Base-by-base conservation (phyloP, 2,888 invertebrate genomes). In the Oscheius myriophilus region DNA sequence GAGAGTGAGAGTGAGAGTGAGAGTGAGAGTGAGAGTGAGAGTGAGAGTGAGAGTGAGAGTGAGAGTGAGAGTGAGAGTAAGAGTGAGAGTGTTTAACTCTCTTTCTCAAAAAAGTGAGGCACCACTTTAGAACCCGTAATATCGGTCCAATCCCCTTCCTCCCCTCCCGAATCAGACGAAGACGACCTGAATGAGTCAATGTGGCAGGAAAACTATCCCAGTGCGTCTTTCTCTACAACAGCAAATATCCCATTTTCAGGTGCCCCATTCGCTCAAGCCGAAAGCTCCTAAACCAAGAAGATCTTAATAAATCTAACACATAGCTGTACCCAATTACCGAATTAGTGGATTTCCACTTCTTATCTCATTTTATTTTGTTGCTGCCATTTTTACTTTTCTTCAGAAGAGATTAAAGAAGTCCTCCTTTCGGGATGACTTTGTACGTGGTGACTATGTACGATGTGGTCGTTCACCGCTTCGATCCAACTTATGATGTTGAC, bases 401-500 rank as follows among this genome's bases (percentile, higher is more conserved):
- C 33, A 33, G 33, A 33, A 33, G 9, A 33, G 9, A 33, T 9
- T 9, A 33, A 3, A 33, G 33, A 33, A 33, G 33, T 33, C 33
- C 33, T 33, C 33, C 33, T 33, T 33, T 33, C 33, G 33, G 33
- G n/a, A 49, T 49, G 49, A 49, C 49, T 49, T 49, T 49, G 18
- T 49, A 18, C 11, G 18, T 2, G 9, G 21, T 18, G 49, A n/a
- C n/a, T n/a, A n/a, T n/a, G n/a, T n/a, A 14, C 42, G 21, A 43
- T 2, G 7, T 12, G 23, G 21, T 16, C 23, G 45, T 43, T 12
- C 41, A 43, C 18, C 21, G 52, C 12, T 61, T 67, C 18, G 67
- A 64, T 16, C 69, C 71, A 7, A 69, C 71, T 0, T 77, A 71
- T 57, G 75, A 77, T 43, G 70, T 73, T 49, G 75, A 75, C 62